Evolutionary conservation across 2,113 vertebrate genomes (phyloP).

Genomic region (Etheostoma cragini): DNA sequence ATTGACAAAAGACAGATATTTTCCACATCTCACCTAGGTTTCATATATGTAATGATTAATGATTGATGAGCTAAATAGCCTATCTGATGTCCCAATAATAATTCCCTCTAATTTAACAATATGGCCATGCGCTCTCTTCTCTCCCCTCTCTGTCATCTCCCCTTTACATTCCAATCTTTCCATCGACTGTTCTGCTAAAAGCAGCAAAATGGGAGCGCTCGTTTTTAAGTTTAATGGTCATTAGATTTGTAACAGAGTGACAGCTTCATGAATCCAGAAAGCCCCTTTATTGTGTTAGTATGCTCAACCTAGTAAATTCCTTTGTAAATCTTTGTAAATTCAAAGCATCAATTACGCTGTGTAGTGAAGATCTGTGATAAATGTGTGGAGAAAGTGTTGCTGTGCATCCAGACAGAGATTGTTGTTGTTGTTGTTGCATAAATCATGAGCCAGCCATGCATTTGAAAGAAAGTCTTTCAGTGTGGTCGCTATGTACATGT

Average conservation of each 20-base stretch:
- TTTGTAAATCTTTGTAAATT: constrained; percentile 77
- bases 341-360: constrained; percentile 77
- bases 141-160: constrained; percentile 29
- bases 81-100: constrained; percentile 82
- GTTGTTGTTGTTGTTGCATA: constrained; percentile 42
- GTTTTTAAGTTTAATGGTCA: constrained; percentile 81
- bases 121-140: constrained; percentile 36
- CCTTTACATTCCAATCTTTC: constrained; percentile 47
- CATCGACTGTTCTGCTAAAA: constrained; percentile 79
- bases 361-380: constrained; percentile 62
- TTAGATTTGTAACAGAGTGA: constrained; percentile 76
- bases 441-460: constrained; percentile 46
- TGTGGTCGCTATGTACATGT: constrained; percentile 63
- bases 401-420: constrained; percentile 22
- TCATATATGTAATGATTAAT: constrained; percentile 70
- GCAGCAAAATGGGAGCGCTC: constrained; percentile 70
- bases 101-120: constrained; percentile 82
- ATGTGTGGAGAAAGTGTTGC: constrained; percentile 28
- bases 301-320: constrained; percentile 77
- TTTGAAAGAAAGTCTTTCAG: constrained; percentile 47
- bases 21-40: constrained; percentile 49
- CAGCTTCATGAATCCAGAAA: constrained; percentile 71
- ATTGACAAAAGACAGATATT: constrained; percentile 77
- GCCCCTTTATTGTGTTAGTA: constrained; percentile 69
- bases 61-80: constrained; percentile 86